These are phyloP conservation scores for Eupithecia subfuscata DNA, from an alignment of 2,888 invertebrate genomes.

Conservation along the genomic window DNA sequence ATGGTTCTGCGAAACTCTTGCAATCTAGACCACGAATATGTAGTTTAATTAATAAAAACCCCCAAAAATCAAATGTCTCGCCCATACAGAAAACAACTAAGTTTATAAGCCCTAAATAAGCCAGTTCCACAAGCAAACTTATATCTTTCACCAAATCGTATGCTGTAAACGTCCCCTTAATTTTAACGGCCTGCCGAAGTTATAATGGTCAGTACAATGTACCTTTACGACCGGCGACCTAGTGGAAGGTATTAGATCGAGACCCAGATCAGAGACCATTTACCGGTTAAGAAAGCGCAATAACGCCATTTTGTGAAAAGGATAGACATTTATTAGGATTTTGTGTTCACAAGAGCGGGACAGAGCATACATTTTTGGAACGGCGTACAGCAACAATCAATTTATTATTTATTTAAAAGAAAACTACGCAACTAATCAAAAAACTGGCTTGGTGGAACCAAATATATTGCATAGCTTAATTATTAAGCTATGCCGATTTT, in stretches of 20 bases:
- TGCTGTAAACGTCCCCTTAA: slow-evolving; percentile 28
- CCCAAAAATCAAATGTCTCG: neutral
- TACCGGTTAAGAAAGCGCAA: neutral
- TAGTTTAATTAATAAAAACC: neutral
- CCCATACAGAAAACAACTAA: neutral
- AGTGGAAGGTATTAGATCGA: neutral
- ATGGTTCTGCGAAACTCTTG: too few relatives aligned
- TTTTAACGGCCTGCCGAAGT: slow-evolving; percentile 33
- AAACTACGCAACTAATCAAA: too few relatives aligned
- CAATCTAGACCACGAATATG: too few relatives aligned
- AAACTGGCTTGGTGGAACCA: too few relatives aligned
- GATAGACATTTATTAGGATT: too few relatives aligned
- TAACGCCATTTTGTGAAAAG: too few relatives aligned
- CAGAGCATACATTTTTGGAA: too few relatives aligned
- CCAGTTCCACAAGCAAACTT: slow-evolving; percentile 21
- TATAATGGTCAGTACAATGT: slow-evolving; percentile 41
- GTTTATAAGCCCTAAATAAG: neutral
- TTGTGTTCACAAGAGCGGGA: too few relatives aligned
- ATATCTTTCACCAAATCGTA: slow-evolving; percentile 12
- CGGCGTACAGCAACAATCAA: too few relatives aligned
- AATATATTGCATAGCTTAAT: too few relatives aligned
- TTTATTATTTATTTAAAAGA: too few relatives aligned
- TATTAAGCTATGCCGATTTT: too few relatives aligned
- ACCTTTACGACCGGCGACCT: slow-evolving; percentile 25
- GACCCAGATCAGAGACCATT: neutral